Base-by-base conservation (phyloP, 2,888 invertebrate species). In the Andrena marginata region DNA sequence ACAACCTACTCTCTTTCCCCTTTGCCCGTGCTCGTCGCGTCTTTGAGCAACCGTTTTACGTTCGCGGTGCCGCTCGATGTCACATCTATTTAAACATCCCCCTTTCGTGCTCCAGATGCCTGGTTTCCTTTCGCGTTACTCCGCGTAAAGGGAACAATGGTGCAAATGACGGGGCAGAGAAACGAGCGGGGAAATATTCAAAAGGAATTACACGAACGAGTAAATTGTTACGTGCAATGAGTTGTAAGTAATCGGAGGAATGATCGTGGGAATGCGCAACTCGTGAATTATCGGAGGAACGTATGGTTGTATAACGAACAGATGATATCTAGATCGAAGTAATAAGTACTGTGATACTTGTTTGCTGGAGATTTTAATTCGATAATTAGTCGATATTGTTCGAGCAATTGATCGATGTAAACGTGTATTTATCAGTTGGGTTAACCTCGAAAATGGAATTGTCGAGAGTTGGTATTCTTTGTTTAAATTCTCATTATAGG, bases 31-130 rank as follows among this genome's bases (percentile, higher is more conserved):
- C 56, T 20, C 48, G 20, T 59, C 72, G 48, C 42, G 29, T 33
- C 67, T 73, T 67, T 51, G 23, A 51, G 16, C 51, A 4, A 23
- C 23, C 23, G 73, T 51, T 77, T 71, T 31, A 56, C 56, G 31
- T 23, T 31, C 62, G 8, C 20, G 35, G 73, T 59, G 33, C 60
- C 60, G 59, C 49, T 75, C 49, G 26, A 62, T 68, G 68, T 49
- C 48, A 16, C 56, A 49, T 48, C 31, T 23, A 31, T 74, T 74
- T 59, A 67, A 67, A 67, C 48, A 13, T 63, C 20, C 62, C 63
- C 42, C 31, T 23, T 59, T 29, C 20, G n/a, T 4, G 42, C 6
- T 10, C 42, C 42, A 42, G 42, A 42, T 42, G 23, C 31, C 48
- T 13, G 48, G 13, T 26, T 75, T 69, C 69, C 62, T 31, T 33